These are phyloP conservation scores for Malurus cyaneus DNA, from an alignment of 2,113 vertebrate species.

Conservation along the genomic window DNA sequence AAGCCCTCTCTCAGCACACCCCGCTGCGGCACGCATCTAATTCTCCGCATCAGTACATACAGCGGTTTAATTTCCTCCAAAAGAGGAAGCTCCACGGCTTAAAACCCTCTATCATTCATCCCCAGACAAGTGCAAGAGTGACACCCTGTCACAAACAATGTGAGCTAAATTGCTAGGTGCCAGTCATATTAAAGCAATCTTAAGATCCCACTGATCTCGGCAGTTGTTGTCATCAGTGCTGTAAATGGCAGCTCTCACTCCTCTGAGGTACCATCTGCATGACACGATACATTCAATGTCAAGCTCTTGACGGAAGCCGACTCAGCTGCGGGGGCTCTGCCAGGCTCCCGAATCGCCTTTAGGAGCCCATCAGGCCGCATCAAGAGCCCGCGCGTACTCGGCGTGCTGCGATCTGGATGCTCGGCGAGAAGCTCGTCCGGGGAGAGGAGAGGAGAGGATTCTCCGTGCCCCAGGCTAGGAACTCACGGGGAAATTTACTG, in stretches of 20 bases:
- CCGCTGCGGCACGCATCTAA: background rate
- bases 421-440: constrained; percentile 55
- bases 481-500: constrained; percentile 76
- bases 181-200: constrained; percentile 81
- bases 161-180: constrained; percentile 79
- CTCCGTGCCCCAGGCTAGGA: constrained; percentile 67
- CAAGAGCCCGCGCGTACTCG: constrained; percentile 20
- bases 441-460: constrained; percentile 59
- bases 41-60: background rate
- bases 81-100: constrained; percentile 5
- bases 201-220: constrained; percentile 65
- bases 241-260: constrained; percentile 88
- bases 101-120: constrained; percentile 70
- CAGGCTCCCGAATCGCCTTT: constrained; percentile 76
- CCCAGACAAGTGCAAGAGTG: constrained; percentile 76
- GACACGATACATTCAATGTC: constrained; percentile 82
- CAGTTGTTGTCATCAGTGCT: constrained; percentile 77
- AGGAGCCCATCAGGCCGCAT: constrained; percentile 75
- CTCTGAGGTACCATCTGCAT: constrained; percentile 74
- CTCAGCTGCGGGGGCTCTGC: constrained; percentile 64
- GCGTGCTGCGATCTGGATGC: constrained; percentile 47
- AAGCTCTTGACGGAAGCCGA: constrained; percentile 81
- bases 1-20: background rate
- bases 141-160: constrained; percentile 87
- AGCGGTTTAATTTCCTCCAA: background rate